These are phyloP conservation scores for Artemia franciscana DNA, from an alignment of 1,140 invertebrate genomes.

Conservation along the genomic window DNA sequence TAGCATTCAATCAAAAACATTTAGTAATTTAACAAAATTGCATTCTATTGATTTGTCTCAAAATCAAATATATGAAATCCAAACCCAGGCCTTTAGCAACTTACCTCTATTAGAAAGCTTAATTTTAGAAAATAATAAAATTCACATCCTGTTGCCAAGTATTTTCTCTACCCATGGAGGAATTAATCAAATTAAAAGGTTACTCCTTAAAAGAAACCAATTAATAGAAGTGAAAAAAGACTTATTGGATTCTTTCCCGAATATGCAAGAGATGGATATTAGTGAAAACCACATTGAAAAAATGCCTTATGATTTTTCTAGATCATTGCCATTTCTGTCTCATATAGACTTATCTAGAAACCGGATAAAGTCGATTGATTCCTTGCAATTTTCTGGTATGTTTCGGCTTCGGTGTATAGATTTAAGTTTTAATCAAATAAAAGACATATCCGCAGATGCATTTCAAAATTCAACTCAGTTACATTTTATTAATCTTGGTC, in stretches of 20 bases:
- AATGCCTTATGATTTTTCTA: slow-evolving; percentile 17
- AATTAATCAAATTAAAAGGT: slow-evolving; percentile 10
- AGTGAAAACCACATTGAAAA: slow-evolving; percentile 40
- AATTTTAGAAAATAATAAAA: slow-evolving; percentile 18
- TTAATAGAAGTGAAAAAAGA: slow-evolving; percentile 50
- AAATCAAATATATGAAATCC: slow-evolving; percentile 19
- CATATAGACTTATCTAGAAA: slow-evolving; percentile 10
- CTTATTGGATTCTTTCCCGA: slow-evolving; percentile 36
- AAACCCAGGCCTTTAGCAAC: slow-evolving; percentile 17
- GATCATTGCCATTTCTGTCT: slow-evolving; percentile 37
- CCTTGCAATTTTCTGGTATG: slow-evolving; percentile 11
- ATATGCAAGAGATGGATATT: slow-evolving; percentile 43
- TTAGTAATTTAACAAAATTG: slow-evolving; percentile 18
- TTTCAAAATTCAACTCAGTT: slow-evolving; percentile 74
- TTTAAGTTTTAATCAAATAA: slow-evolving; percentile 46
- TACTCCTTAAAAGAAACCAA: slow-evolving; percentile 26
- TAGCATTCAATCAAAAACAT: slow-evolving; percentile 16
- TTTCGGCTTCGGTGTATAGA: slow-evolving; percentile 28
- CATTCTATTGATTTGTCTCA: slow-evolving; percentile 17
- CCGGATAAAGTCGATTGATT: slow-evolving; percentile 11
- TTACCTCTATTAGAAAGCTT: slow-evolving; percentile 17
- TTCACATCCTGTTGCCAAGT: slow-evolving; percentile 6
- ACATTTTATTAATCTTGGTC: slow-evolving; percentile 46
- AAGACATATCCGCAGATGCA: slow-evolving; percentile 50
- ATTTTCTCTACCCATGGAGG: slow-evolving; percentile 7